Conservation (phyloP, 2,797 vertebrate genomes). For the Sebastes jordani region DNA sequence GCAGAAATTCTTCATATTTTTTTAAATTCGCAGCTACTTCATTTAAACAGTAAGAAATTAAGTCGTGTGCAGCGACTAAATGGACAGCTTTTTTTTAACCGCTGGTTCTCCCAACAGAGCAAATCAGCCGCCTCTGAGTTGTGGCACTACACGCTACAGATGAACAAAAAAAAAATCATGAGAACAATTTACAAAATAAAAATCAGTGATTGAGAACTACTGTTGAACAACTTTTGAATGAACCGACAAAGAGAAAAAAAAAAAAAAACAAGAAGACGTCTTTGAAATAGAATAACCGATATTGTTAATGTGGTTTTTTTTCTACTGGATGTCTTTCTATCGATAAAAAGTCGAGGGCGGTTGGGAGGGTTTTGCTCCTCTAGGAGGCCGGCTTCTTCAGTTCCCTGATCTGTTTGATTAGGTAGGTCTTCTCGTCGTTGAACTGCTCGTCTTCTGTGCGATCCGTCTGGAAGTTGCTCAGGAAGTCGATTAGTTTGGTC, state of each 20-base stretch:
- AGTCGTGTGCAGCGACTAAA: neutral
- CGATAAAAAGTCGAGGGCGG: conserved; percentile 71
- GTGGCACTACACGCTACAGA: conserved; percentile 72
- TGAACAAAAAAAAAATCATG: conserved; percentile 32
- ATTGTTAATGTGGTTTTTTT: conserved; percentile 67
- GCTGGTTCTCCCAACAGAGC: conserved; percentile 66
- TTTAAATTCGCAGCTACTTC: conserved; percentile 24
- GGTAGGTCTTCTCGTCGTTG: conserved; percentile 96
- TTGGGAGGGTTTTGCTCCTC: conserved; percentile 14
- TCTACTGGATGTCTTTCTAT: conserved; percentile 64
- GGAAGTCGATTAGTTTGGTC: conserved; percentile 95
- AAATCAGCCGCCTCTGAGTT: conserved; percentile 54
- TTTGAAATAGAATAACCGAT: conserved; percentile 75
- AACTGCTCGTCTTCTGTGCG: conserved; percentile 95
- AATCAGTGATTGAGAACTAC: conserved; percentile 74
- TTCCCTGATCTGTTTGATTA: conserved; percentile 98
- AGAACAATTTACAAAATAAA: conserved; percentile 50
- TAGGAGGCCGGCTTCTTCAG: conserved; percentile 92
- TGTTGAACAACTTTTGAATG: conserved; percentile 64
- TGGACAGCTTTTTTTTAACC: conserved; percentile 10
- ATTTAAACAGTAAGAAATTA: neutral
- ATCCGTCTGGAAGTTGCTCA: conserved; percentile 97
- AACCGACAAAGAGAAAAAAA: conserved; percentile 65
- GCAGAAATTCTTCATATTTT: conserved; percentile 1
- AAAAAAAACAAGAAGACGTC: conserved; percentile 49